phyloP scores from a whole-genome alignment of 2,113 vertebrate genomes.

The Lepidothrix coronata region DNA sequence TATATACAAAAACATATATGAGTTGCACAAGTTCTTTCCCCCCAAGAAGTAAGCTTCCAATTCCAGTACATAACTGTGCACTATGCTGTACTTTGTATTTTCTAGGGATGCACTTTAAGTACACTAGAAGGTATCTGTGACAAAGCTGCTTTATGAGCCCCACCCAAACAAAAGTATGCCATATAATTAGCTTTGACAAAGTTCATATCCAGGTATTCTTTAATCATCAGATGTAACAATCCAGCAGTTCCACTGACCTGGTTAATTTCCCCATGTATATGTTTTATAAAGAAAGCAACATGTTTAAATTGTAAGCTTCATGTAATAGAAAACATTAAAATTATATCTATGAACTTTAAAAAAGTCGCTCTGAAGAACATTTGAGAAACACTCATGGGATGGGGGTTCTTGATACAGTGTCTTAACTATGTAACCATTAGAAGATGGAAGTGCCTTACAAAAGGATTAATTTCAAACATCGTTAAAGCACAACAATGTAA shows the following conservation, averaged over 20 bases:
- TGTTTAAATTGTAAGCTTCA: not conserved
- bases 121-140: not conserved
- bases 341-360: not conserved
- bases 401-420: not conserved
- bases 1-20: not conserved
- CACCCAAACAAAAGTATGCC: not conserved
- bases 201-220: not conserved
- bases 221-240: conserved; percentile 6
- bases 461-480: not conserved
- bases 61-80: not conserved
- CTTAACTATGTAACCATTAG: not conserved
- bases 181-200: not conserved
- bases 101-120: not conserved
- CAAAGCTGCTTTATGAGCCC: not conserved
- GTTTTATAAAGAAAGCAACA: not conserved
- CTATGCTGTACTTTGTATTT: not conserved
- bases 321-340: conserved; percentile 6
- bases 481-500: not conserved
- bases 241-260: not conserved
- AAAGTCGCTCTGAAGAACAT: not conserved
- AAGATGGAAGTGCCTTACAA: not conserved
- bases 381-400: not conserved
- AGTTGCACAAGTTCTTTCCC: not conserved
- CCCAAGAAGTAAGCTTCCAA: not conserved
- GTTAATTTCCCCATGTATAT: not conserved